Percentiles rank a stretch among this genome's conserved stretches.
Evolutionary conservation across 2,797 vertebrate species (phyloP).

Genomic region (Halcyon smyrnensis): DNA sequence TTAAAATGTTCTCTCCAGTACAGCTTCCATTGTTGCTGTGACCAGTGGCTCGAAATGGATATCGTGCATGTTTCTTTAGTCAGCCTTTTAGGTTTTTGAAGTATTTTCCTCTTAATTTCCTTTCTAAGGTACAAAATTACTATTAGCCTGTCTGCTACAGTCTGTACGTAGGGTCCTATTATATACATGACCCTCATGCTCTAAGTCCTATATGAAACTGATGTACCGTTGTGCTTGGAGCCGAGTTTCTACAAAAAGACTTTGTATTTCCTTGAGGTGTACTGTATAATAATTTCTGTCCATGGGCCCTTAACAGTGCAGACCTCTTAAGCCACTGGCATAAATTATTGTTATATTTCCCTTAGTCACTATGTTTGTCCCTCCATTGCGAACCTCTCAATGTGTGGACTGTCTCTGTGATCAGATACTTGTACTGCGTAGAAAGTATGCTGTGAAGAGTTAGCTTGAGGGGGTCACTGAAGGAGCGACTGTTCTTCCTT

Average conservation of each 20-base stretch:
- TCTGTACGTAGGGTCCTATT: not conserved
- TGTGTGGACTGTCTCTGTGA: rapidly evolving
- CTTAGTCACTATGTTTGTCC: not conserved
- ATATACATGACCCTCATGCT: not conserved
- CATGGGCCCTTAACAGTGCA: rapidly evolving
- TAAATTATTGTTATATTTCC: not conserved
- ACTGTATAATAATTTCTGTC: not conserved
- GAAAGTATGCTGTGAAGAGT: not conserved
- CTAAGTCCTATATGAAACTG: rapidly evolving
- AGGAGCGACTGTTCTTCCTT: not conserved
- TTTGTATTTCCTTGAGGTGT: not conserved
- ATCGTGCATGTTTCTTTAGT: not conserved
- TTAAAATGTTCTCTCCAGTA: not conserved
- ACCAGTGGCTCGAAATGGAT: not conserved
- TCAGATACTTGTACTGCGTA: not conserved
- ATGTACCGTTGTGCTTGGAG: not conserved
- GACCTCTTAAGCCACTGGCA: not conserved
- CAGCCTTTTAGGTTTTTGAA: not conserved
- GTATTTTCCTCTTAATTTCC: not conserved
- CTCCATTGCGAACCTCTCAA: rapidly evolving
- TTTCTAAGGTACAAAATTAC: not conserved
- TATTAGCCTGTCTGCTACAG: not conserved
- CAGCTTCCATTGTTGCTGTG: rapidly evolving
- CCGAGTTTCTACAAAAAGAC: not conserved
- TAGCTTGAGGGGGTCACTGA: not conserved